Conservation (phyloP, 2,888 invertebrate genomes). For the Margaritifera margaritifera region DNA sequence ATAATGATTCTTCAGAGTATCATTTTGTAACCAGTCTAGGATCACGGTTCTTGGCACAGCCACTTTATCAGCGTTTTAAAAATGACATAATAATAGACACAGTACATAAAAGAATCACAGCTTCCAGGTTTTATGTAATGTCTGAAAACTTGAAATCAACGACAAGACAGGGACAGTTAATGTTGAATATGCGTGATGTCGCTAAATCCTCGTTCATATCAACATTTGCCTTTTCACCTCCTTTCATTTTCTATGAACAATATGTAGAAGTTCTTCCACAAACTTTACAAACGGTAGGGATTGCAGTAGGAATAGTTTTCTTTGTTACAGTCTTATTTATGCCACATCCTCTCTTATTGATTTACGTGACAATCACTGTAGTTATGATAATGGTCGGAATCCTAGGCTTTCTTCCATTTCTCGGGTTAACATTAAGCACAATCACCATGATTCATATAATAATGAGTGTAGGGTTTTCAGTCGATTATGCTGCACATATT, state of each 20-base stretch:
- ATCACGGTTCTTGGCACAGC: slow-evolving; percentile 9
- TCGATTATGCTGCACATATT: slow-evolving; percentile 58
- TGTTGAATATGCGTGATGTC: slow-evolving; percentile 49
- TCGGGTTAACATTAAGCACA: slow-evolving; percentile 54
- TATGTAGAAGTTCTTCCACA: slow-evolving; percentile 57
- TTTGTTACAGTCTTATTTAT: slow-evolving; percentile 59
- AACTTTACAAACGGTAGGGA: slow-evolving; percentile 55
- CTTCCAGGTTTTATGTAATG: slow-evolving; percentile 89
- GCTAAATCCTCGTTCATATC: slow-evolving; percentile 40
- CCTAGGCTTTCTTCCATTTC: slow-evolving; percentile 46
- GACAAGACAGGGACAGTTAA: slow-evolving; percentile 49
- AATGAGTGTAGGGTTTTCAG: slow-evolving; percentile 64
- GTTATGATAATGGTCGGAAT: slow-evolving; percentile 57
- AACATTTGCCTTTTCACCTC: slow-evolving; percentile 45
- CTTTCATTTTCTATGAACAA: slow-evolving; percentile 60
- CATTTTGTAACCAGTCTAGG: slow-evolving; percentile 19
- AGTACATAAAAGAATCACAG: slow-evolving; percentile 71
- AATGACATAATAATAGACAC: slow-evolving; percentile 44
- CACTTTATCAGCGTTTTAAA: slow-evolving; percentile 19
- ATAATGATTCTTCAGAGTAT: slow-evolving; percentile 10
- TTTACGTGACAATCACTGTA: slow-evolving; percentile 46
- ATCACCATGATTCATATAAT: slow-evolving; percentile 63
- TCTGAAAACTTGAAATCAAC: slow-evolving; percentile 91
- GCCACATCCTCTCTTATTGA: slow-evolving; percentile 45
- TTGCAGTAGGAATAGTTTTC: slow-evolving; percentile 56